Evolutionary conservation across 1,140 invertebrate genomes (phyloP), one percentile per base, ranked within the genome.

Genomic region (Zaprionus gabonicus): DNA sequence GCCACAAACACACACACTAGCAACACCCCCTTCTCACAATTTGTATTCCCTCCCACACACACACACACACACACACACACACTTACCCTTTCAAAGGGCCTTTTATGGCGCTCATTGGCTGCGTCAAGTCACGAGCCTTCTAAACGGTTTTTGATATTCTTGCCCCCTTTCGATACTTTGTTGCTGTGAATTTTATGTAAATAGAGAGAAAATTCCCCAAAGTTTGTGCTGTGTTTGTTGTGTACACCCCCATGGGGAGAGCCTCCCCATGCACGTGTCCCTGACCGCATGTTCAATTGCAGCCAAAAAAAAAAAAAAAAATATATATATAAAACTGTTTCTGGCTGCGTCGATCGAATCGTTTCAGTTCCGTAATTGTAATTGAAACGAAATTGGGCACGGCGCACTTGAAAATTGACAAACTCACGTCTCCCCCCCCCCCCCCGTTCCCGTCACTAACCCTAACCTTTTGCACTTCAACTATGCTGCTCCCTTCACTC

Each of bases 321-420:
- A 20, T 20, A 20, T 20, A 20, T 20, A 20, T 20, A 20, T 23
- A 17, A 44, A 17, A 38, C 41, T 4, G n/a, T 55, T 27, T 1
- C 31, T 23, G 46, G 65, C 34, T 28, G 13, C 15, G 17, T 27
- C 65, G 56, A 77, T 80, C 69, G 62, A 71, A 74, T 56, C 60
- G 49, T 46, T 51, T 71, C 56, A 72, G 67, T 64, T 17, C 80
- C 78, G 77, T 75, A 87, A 87, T 88, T 87, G 80, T 38, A 56
- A 63, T 56, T 56, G 28, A 79, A 76, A 59, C 70, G 70, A 69
- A 86, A 80, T 86, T 82, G 79, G 68, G 60, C 53, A 62, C 44
- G 25, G 51, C 9, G 44, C 64, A 68, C 41, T 66, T 41, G 51
- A 66, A 34, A 51, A 44, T 60, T 6, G 31, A 34, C 27, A 4